Evolutionary conservation across 2,797 vertebrate genomes (phyloP).

Genomic region (Champsocephalus esox): DNA sequence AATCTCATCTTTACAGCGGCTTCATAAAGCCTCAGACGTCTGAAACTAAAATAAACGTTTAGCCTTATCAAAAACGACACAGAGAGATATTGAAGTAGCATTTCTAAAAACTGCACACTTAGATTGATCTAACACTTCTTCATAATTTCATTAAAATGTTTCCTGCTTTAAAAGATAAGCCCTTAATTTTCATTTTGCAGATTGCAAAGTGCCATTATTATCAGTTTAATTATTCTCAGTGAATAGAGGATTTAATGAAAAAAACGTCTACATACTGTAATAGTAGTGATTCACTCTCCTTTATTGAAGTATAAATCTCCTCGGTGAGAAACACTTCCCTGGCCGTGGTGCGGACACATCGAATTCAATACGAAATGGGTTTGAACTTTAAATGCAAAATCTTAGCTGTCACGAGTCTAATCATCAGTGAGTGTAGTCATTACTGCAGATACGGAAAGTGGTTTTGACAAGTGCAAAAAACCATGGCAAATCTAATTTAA

Average conservation of each 20-base stretch:
- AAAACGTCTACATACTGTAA: slow-evolving; percentile 73
- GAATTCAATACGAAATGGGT: slow-evolving; percentile 41
- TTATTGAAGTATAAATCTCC: slow-evolving; percentile 66
- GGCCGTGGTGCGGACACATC: slow-evolving; percentile 33
- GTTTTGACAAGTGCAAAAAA: slow-evolving; percentile 39
- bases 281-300: slow-evolving; percentile 69
- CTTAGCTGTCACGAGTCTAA: slow-evolving; percentile 29
- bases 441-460: slow-evolving; percentile 26
- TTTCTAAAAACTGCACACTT: slow-evolving; percentile 61
- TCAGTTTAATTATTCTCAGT: slow-evolving; percentile 83
- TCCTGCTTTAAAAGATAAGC: slow-evolving; percentile 80
- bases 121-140: slow-evolving; percentile 70
- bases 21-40: slow-evolving; percentile 27
- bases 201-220: slow-evolving; percentile 82
- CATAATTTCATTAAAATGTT: slow-evolving; percentile 82
- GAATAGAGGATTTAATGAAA: slow-evolving; percentile 81
- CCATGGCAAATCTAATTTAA: slow-evolving; percentile 38
- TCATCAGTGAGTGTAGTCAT: slow-evolving; percentile 11
- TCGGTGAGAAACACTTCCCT: slow-evolving; percentile 44
- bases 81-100: slow-evolving; percentile 51
- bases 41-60: slow-evolving; percentile 39
- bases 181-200: slow-evolving; percentile 76
- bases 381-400: slow-evolving; percentile 46
- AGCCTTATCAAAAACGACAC: slow-evolving; percentile 55
- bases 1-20: slow-evolving; percentile 29